Evolutionary conservation across 1,140 invertebrate species (phyloP), one percentile per base, ranked within the genome.

Genomic region (Medauroidea extradentata): DNA sequence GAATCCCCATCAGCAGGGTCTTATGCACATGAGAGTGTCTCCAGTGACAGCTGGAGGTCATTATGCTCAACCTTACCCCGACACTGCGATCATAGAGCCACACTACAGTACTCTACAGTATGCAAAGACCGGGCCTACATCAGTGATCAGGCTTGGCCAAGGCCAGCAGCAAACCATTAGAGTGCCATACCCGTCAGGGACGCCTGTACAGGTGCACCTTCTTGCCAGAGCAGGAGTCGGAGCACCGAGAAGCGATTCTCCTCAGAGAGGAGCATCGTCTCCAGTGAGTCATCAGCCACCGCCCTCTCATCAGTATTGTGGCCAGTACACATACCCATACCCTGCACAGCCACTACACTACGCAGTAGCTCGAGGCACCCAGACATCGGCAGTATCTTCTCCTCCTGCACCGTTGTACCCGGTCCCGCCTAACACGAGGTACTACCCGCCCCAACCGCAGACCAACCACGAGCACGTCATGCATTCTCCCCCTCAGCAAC

Each of bases 361-460:
- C 52, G 71, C 73, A 13, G 74, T 75, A 8, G 75, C 75, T 3
- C 64, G 75, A 42, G 71, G 72, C 0, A 78, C 76, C 2, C 76
- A 78, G 64, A 76, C 75, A 2, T 64, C 16, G 62, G 64, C 42
- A 71, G 65, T 53, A 61, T 38, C 70, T 34, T 67, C 69, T 18
- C 53, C 65, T 19, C 56, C 67, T 21, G 66, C 61, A 21, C 57
- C 67, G 3, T 23, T 48, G 44, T 48, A 48, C 19, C 48, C 23
- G n/a, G 48, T 49, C 13, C 48, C 48, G 23, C 49, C 49, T 2
- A 24, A 51, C 16, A 21, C 24, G 24, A 51, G 49, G 24, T 51
- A 51, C 14, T 51, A 34, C 49, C 11, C 49, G 2, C 11, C 27
- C 44, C n/a, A n/a, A n/a, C n/a, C n/a, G n/a, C 39, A 7, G 39